Evolutionary conservation across 2,888 invertebrate species (phyloP).

Genomic region (Platycheirus rosarum): DNA sequence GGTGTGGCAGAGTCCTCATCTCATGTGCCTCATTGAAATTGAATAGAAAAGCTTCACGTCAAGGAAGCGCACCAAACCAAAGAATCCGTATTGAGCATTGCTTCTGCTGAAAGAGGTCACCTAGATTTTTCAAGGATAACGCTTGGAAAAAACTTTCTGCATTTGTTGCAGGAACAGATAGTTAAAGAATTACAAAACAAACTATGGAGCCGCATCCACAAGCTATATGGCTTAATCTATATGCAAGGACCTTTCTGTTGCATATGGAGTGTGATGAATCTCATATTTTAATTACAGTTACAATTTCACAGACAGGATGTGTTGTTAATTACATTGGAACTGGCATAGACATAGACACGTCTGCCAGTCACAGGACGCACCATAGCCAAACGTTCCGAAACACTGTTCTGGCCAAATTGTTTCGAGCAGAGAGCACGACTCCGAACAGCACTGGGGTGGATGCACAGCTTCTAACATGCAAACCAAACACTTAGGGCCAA

Average conservation of each 20-base stretch:
- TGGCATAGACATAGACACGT: constrained; percentile 73
- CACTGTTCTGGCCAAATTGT: constrained; percentile 50
- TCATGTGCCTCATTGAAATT: constrained; percentile 47
- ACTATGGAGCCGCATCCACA: constrained; percentile 7
- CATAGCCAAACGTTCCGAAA: constrained; percentile 9
- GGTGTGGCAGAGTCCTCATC: constrained; percentile 6
- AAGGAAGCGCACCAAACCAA: not conserved
- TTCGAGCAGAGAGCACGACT: constrained; percentile 31
- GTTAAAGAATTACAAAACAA: constrained; percentile 35
- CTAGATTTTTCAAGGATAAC: constrained; percentile 67
- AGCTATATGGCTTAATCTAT: constrained; percentile 55
- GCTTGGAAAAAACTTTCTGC: constrained; percentile 18
- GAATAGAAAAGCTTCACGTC: constrained; percentile 48
- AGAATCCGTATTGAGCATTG: not conserved
- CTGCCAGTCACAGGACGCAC: constrained; percentile 60
- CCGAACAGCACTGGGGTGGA: constrained; percentile 38
- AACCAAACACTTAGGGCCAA: constrained; percentile 57
- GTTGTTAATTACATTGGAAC: constrained; percentile 74
- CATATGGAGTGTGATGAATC: constrained; percentile 66
- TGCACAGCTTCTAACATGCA: constrained; percentile 69
- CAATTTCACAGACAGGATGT: constrained; percentile 74
- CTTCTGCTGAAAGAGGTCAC: constrained; percentile 55
- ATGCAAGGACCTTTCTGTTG: constrained; percentile 45
- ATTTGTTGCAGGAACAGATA: constrained; percentile 3
- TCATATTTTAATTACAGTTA: constrained; percentile 74